Evolutionary conservation across 2,113 vertebrate genomes (phyloP).

Genomic region (Python bivittatus): DNA sequence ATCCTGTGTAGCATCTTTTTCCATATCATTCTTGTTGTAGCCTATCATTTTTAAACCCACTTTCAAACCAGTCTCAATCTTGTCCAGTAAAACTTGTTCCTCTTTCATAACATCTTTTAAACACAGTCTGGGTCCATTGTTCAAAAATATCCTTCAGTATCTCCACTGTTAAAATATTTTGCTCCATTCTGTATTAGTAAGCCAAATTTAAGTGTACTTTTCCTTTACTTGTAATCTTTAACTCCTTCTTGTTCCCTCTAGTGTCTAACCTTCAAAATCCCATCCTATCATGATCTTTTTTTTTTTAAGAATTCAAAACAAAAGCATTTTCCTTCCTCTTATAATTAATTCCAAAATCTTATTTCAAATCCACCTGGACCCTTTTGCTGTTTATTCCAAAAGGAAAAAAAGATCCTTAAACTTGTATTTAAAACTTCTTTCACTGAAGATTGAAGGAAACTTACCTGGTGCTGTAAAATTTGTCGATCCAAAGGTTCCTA

Average conservation of each 20-base stretch:
- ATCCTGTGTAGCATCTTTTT: background rate
- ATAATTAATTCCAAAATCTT: background rate
- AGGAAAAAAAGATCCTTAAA: background rate
- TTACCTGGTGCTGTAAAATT: background rate
- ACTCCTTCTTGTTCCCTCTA: background rate
- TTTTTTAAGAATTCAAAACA: background rate
- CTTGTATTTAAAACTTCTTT: background rate
- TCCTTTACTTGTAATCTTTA: background rate
- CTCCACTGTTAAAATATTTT: background rate
- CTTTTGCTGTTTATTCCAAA: background rate
- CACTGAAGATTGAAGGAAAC: background rate
- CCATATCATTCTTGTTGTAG: background rate
- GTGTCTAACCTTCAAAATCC: background rate
- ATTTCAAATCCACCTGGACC: background rate
- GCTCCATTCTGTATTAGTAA: background rate
- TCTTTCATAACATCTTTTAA: background rate
- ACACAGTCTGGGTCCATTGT: background rate
- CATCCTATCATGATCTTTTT: background rate
- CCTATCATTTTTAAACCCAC: background rate
- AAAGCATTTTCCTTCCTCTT: background rate
- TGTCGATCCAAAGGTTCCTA: background rate
- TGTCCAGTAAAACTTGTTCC: background rate
- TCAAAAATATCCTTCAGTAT: background rate
- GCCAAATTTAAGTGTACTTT: background rate
- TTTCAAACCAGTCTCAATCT: background rate